Evolutionary conservation across 1,140 invertebrate genomes (phyloP), one percentile per base, ranked within the genome.

Genomic region (Drosophila ambigua): DNA sequence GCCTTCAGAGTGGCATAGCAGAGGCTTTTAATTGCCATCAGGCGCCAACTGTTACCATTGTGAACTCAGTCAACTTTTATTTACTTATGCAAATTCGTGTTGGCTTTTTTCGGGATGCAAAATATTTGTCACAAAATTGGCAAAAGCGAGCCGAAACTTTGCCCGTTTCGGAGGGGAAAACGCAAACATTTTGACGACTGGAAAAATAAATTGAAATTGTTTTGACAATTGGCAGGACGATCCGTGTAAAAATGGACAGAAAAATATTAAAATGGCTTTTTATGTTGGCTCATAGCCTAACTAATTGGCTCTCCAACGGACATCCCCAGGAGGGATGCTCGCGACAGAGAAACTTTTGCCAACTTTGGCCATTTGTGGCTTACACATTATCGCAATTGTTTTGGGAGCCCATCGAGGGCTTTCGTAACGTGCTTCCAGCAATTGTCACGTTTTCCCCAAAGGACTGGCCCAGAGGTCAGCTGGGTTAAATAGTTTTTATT

Each of bases 11-110:
- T 49, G 52, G 66, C 71, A 11, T 3, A 4, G 48, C 78, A 65
- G 61, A 45, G 78, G 62, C 79, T 82, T 87, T 87, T 87, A 87
- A 87, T 87, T 87, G 82, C 74, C 78, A 65, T 76, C 78, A 68
- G 71, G 50, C 68, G 69, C 59, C 82, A 87, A 88, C 74, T 87
- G 82, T 82, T 87, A 79, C 74, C 50, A 77, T 80, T 44, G 50
- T 48, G 50, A 84, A 75, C 75, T 72, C 65, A 51, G 58, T 41
- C 68, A 79, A 78, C 78, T 88, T 87, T 87, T 87, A 88, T 85
- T 85, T 84, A 84, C 85, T 85, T 85, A 85, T 85, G 78, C 72
- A 85, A 85, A 85, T 85, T 81, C 75, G 61, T 67, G 65, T 81
- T 66, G 72, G 20, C 71, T 58, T 13, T 61, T 69, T 68, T 76